phyloP scores from a whole-genome alignment of 2,888 invertebrate species.

The Pheosia gnoma region DNA sequence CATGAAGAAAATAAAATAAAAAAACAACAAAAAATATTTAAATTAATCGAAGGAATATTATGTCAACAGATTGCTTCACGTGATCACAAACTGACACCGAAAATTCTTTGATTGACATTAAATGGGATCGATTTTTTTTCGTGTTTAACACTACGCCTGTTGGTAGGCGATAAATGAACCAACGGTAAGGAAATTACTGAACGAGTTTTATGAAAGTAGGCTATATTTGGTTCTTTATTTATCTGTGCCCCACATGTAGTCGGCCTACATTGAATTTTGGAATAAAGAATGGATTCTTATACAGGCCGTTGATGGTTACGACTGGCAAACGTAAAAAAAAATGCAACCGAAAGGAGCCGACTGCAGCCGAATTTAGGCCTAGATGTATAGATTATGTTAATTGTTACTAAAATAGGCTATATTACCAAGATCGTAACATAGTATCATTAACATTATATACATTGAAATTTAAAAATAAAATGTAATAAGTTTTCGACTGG shows the following conservation, averaged over 20 bases:
- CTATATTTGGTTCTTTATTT: constrained; percentile 45
- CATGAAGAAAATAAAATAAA: background rate
- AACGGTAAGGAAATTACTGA: constrained; percentile 25
- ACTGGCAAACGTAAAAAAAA: background rate
- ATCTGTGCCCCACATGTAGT: constrained; percentile 24
- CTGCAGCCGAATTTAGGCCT: background rate
- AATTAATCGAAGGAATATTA: background rate
- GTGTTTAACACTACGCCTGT: background rate
- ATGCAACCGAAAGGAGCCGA: background rate
- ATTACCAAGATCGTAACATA: too few species aligned
- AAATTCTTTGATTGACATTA: background rate
- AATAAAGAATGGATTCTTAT: constrained; percentile 25
- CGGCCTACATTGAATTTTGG: constrained; percentile 36
- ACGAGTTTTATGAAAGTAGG: constrained; percentile 44
- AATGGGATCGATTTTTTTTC: background rate
- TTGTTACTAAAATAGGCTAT: too few species aligned
- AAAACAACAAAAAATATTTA: background rate
- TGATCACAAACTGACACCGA: background rate
- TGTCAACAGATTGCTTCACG: background rate
- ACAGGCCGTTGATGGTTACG: constrained; percentile 35
- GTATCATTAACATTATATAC: too few species aligned
- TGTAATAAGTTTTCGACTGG: too few species aligned
- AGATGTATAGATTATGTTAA: too few species aligned
- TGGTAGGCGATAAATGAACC: constrained; percentile 13
- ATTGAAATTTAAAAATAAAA: too few species aligned